These are phyloP conservation scores for Mongoloraphidia duomilia DNA, from an alignment of 2,888 invertebrate genomes.

Conservation along the genomic window DNA sequence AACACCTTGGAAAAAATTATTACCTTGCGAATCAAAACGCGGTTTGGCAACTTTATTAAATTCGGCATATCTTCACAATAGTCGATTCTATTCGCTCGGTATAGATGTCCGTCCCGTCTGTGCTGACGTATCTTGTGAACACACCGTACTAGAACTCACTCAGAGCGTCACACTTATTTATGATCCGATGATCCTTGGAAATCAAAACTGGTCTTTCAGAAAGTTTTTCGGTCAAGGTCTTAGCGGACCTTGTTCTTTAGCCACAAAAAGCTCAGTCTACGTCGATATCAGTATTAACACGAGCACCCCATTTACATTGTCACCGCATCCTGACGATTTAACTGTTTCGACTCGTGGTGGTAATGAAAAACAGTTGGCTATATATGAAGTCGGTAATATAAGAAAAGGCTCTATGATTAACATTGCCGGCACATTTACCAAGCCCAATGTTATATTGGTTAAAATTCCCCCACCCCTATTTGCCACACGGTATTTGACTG, in stretches of 20 bases:
- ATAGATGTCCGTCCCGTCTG: conserved; percentile 75
- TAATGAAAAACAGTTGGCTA: conserved; percentile 46
- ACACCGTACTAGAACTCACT: conserved; percentile 60
- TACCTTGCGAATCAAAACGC: conserved; percentile 85
- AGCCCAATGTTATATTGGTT: conserved; percentile 34
- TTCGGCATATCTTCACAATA: conserved; percentile 81
- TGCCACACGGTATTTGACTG: conserved; percentile 70
- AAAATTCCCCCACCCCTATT: conserved; percentile 52
- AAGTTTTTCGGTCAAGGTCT: conserved; percentile 79
- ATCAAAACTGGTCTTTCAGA: conserved; percentile 70
- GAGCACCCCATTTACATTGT: conserved; percentile 45
- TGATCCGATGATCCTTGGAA: conserved; percentile 53
- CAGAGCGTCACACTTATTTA: conserved; percentile 81
- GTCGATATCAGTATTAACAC: conserved; percentile 58
- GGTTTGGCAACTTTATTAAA: conserved; percentile 81
- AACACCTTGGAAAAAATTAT: conserved; percentile 93
- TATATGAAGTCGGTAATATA: conserved; percentile 41
- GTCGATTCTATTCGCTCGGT: conserved; percentile 82
- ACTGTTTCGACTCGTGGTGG: conserved; percentile 54
- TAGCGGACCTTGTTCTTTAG: conserved; percentile 67
- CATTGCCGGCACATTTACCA: conserved; percentile 45
- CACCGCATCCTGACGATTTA: conserved; percentile 43
- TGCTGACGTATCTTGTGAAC: conserved; percentile 30
- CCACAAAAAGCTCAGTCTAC: conserved; percentile 62
- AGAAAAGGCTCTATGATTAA: conserved; percentile 43